Evolutionary conservation across 2,797 vertebrate species (phyloP), one percentile per base, ranked within the genome.

Genomic region (Myoxocephalus aenaeus): DNA sequence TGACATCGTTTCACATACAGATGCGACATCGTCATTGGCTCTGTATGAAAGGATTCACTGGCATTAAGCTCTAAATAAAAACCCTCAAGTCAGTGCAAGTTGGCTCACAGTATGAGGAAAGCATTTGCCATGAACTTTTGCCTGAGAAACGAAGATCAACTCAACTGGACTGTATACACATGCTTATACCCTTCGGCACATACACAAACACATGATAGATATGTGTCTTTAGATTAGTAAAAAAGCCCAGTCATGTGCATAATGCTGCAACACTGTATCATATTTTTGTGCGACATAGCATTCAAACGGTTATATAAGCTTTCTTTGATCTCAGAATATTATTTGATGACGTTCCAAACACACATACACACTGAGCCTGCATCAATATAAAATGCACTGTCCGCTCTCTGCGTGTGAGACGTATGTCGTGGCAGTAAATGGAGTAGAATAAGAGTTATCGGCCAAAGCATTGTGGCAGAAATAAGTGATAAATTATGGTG

Each of bases 401-500:
- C 32, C 4, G 67, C 46, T 51, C 71, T 72, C 36, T 74, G 66
- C 27, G 5, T 51, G 64, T 20, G 69, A 71, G 79, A 74, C 80
- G 70, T 75, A 79, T 65, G 75, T 80, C 1, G 44, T 10, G 57
- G 74, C 77, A 61, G 82, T 80, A 85, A 92, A 82, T 80, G 74
- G 68, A 18, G 29, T 61, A 79, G 76, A 86, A 81, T 69, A 48
- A 65, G 29, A 81, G 69, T 87, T 90, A 88, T 89, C 71, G 69
- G 85, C 65, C 75, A 65, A 50, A 88, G 81, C 83, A 40, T 65
- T 78, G 83, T 83, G 79, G 83, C 80, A 88, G 87, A 81, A 90
- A 82, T 85, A 85, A 90, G 79, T 85, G 87, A 93, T 90, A 87
- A 92, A 94, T 92, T 83, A 82, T 40, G 0, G 61, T 17, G 65